A percentile compares a stretch with the other conserved stretches of the same genome.
Evolutionary conservation across 37 sponge, comb jelly and placozoan species (phyloP).

Genomic region (Dysidea cf. avara): DNA sequence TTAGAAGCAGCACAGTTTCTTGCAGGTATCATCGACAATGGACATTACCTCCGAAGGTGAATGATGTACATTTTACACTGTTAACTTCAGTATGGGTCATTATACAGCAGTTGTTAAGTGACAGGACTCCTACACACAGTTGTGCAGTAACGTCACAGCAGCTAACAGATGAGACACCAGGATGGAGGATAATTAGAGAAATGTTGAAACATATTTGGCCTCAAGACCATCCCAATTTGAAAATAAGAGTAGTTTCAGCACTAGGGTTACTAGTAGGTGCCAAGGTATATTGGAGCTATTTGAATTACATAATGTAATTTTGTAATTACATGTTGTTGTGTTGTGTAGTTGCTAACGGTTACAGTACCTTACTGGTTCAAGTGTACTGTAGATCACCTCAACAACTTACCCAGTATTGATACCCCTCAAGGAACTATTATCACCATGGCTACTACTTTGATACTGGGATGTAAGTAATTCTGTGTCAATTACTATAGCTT

Average conservation of each 20-base stretch:
- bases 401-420: slow-evolving; percentile 46
- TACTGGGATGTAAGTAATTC: slow-evolving; percentile 91
- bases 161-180: slow-evolving; percentile 23
- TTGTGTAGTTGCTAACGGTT: slow-evolving; percentile 73
- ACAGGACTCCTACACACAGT: no score
- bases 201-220: slow-evolving; percentile 92
- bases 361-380: slow-evolving; percentile 94
- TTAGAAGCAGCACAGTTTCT: no score
- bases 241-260: slow-evolving; percentile 81
- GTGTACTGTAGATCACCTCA: slow-evolving; percentile 80
- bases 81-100: no score
- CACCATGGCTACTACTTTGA: slow-evolving; percentile 74
- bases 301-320: no score
- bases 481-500: no score
- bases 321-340: background rate
- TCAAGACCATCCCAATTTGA: slow-evolving; percentile 63
- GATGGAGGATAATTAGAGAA: slow-evolving; percentile 75
- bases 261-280: slow-evolving; percentile 73
- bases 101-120: no score
- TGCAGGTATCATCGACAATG: no score
- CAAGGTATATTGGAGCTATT: no score
- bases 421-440: slow-evolving; percentile 70
- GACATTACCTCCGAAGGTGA: no score
- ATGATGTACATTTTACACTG: no score
- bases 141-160: no score